Base-by-base conservation (phyloP, 2,797 vertebrate species). In the Neopelma chrysocephalum region DNA sequence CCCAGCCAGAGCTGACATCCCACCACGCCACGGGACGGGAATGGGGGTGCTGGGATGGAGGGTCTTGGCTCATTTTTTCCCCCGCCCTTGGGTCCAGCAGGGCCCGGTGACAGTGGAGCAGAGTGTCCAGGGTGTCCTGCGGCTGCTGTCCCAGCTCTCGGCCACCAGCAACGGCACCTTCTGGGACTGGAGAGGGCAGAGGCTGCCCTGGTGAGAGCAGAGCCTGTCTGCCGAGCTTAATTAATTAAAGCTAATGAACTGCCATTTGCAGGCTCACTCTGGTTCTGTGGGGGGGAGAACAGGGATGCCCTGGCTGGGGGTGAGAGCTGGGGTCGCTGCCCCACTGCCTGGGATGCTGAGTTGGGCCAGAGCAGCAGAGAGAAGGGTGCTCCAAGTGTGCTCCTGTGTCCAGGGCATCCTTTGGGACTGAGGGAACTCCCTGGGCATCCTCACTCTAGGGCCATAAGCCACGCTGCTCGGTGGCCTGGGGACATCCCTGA, bases 161-260 rank as follows among this genome's bases (percentile, higher is more conserved):
- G 71, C 66, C 82, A 32, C 70, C 78, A 89, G 62, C 78, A 96
- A 95, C 0, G 94, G 96, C 62, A 92, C 96, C 78, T 95, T 96
- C 93, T 94, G 94, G 91, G 82, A 95, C 75, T 96, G 94, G 96
- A 56, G 66, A 83, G 96, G 96, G 10, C 91, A 89, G 70, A 94
- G 57, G 53, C 87, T 96, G 73, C 94, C 96, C 42, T 94, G 94
- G 96, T 95, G 87, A 96, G 45, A 43, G 42, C 69, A 54, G 42
- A 4, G 1, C 32, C 50, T 1, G 0, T 27, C 31, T 6, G 1
- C 27, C 3, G 15, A 16, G 15, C 43, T 54, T 80, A 69, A 11
- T 83, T 40, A 47, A 90, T 90, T 72, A 92, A 95, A 95, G n/a
- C 20, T 8, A 36, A 69, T 47, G 7, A 45, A 73, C 40, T 50